Evolutionary conservation across 2,797 vertebrate genomes (phyloP).

Genomic region (Onychomys torridus): DNA sequence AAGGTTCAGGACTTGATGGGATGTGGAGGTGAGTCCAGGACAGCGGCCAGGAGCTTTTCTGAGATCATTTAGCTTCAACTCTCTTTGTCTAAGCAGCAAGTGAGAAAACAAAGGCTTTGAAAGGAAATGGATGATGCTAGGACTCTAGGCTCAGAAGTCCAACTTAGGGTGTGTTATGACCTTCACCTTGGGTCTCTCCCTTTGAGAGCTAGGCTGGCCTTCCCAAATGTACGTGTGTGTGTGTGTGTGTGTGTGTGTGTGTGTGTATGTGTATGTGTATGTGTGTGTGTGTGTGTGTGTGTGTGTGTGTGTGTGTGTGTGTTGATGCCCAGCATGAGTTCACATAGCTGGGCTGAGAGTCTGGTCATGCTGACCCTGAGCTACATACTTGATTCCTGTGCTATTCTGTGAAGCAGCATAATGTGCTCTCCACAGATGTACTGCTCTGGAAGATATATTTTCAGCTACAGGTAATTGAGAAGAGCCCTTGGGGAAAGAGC

Average conservation of each 20-base stretch:
- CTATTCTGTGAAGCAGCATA: neutral
- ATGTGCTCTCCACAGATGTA: too few relatives aligned
- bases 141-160: neutral
- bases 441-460: neutral
- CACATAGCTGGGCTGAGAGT: neutral
- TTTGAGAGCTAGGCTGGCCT: neutral
- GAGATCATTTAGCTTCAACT: accelerated
- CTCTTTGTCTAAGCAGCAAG: too few relatives aligned
- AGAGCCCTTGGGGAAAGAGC: neutral
- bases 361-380: neutral
- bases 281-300: neutral
- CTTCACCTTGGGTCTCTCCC: neutral
- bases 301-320: neutral
- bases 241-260: neutral
- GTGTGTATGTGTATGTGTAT: too few relatives aligned
- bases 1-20: neutral
- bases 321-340: neutral
- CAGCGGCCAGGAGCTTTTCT: neutral
- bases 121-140: neutral
- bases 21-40: neutral
- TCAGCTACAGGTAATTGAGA: neutral
- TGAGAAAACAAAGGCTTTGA: neutral
- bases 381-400: neutral
- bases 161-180: neutral
- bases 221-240: neutral